Percentiles rank a stretch among this genome's conserved stretches.
Conservation (phyloP, 2,888 invertebrate genomes). For the Ochlodes sylvanus region DNA sequence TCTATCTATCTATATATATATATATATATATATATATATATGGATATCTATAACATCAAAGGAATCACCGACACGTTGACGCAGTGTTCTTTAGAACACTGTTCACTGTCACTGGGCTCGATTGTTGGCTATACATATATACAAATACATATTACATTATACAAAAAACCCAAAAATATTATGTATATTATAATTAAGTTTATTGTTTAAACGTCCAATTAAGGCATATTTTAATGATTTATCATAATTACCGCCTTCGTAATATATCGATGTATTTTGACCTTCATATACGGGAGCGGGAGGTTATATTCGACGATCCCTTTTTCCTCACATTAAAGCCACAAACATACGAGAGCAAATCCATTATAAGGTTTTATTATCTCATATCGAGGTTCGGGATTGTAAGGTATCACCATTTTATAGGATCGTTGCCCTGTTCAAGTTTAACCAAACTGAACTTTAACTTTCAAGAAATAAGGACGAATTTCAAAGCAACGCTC, state of each 20-base stretch:
- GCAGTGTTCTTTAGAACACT: too few relatives aligned
- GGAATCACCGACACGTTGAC: too few relatives aligned
- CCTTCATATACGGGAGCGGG: conserved; percentile 13
- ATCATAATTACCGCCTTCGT: neutral
- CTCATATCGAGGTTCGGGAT: conserved; percentile 73
- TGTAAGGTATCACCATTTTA: conserved; percentile 59
- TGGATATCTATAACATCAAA: too few relatives aligned
- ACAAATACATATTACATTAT: too few relatives aligned
- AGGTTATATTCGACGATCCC: conserved; percentile 41
- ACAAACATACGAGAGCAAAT: conserved; percentile 68
- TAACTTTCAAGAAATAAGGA: neutral
- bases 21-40: too few relatives aligned
- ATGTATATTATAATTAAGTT: too few relatives aligned
- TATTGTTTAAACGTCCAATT: too few relatives aligned
- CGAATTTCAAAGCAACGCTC: conserved; percentile 43
- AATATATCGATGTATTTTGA: neutral
- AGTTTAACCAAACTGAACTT: conserved; percentile 38
- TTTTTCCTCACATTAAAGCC: conserved; percentile 65
- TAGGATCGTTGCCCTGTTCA: conserved; percentile 42
- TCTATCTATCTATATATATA: too few relatives aligned
- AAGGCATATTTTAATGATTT: neutral
- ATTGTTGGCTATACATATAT: too few relatives aligned
- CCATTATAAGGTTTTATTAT: conserved; percentile 80
- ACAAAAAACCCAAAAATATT: too few relatives aligned
- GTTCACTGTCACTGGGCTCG: too few relatives aligned